phyloP scores from a whole-genome alignment of 2,888 invertebrate genomes.

The Lycaena phlaeas region DNA sequence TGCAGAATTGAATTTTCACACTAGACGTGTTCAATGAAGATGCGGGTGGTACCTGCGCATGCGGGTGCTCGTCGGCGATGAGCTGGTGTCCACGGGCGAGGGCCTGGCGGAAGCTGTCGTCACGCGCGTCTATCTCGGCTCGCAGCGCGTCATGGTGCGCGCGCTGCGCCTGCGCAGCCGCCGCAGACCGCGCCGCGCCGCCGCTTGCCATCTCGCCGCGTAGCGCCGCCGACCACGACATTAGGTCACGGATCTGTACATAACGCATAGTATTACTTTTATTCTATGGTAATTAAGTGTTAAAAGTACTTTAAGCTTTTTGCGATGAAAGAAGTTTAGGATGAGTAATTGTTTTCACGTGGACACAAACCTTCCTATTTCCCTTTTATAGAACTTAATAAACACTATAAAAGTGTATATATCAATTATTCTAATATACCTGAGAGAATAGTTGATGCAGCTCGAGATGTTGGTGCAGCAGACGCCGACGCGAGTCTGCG shows the following conservation, averaged over 20 bases:
- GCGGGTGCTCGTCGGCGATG: constrained; percentile 84
- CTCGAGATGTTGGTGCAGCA: constrained; percentile 89
- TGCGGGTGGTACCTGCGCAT: constrained; percentile 75
- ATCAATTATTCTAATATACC: too few relatives aligned
- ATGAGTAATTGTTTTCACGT: too few relatives aligned
- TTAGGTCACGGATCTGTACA: constrained; percentile 83
- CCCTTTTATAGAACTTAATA: too few relatives aligned
- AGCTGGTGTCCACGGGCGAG: constrained; percentile 86
- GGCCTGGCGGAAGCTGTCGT: constrained; percentile 79
- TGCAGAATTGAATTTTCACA: too few relatives aligned
- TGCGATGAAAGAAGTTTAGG: too few relatives aligned
- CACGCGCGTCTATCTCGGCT: constrained; percentile 83
- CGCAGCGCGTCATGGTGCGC: constrained; percentile 75
- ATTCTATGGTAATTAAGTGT: too few relatives aligned
- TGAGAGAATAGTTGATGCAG: constrained; percentile 91
- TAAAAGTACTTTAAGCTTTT: too few relatives aligned
- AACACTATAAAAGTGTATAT: too few relatives aligned
- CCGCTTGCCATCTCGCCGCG: constrained; percentile 84
- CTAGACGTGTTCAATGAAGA: too few relatives aligned
- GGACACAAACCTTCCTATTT: too few relatives aligned
- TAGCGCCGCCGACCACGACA: constrained; percentile 88
- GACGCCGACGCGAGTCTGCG: constrained; percentile 84
- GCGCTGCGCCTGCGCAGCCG: constrained; percentile 82
- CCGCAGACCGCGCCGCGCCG: constrained; percentile 85
- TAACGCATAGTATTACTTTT: too few relatives aligned